Conservation (phyloP, 1,140 invertebrate species). For the Temnothorax nylanderi region DNA sequence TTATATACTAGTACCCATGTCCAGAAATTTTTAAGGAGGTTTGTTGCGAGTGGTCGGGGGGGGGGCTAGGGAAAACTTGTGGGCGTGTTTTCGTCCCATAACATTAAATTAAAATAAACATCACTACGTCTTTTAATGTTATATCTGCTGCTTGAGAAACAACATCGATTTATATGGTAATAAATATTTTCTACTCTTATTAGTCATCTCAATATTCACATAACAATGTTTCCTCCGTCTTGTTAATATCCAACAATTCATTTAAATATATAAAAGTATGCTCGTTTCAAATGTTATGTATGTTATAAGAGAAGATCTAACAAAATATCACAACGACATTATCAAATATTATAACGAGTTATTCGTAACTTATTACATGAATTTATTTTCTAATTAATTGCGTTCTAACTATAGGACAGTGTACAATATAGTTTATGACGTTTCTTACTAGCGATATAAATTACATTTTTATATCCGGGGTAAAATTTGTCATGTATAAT, state of each 20-base stretch:
- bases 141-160: too few relatives aligned
- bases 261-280: not conserved
- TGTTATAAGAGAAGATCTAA: not conserved
- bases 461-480: not conserved
- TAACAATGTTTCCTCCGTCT: not conserved
- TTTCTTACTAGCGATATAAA: not conserved
- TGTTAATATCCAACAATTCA: slow-evolving; percentile 5
- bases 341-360: not conserved
- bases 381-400: slow-evolving; percentile 20
- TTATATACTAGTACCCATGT: too few relatives aligned
- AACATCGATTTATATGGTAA: not conserved
- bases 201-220: not conserved
- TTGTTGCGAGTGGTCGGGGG: too few relatives aligned
- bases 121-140: too few relatives aligned
- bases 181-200: not conserved
- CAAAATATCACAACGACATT: not conserved
- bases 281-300: not conserved
- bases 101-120: too few relatives aligned
- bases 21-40: too few relatives aligned
- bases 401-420: not conserved
- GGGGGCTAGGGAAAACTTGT: too few relatives aligned
- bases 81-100: too few relatives aligned
- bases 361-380: slow-evolving; percentile 1
- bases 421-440: not conserved
- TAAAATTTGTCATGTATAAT: too few relatives aligned